Evolutionary conservation across 2,113 vertebrate species (phyloP), one percentile per base, ranked within the genome.

Genomic region (Spea bombifrons): DNA sequence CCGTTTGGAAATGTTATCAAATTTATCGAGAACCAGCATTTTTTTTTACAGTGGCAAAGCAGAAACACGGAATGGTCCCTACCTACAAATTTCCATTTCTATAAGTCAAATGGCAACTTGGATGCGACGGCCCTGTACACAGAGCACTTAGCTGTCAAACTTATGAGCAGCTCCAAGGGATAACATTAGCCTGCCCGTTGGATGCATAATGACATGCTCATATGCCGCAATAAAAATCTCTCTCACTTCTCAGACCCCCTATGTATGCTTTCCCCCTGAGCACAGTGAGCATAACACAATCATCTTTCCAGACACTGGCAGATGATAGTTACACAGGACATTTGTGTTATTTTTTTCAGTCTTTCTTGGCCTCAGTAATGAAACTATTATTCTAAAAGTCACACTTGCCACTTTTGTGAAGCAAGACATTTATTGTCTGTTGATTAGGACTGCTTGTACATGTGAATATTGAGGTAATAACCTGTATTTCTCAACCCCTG

Each of bases 311-410:
- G 66, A 68, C 13, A 5, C 66, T 30, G 75, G 9, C 66, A 76
- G 45, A 46, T 77, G 75, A 77, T 66, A 63, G 46, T 30, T 66
- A 69, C 50, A 71, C 67, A 77, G 17, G 66, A 63, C 53, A 71
- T 70, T 63, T 71, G 55, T 64, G 8, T n/a, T 61, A 49, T 65
- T 76, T 76, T 66, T 44, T 76, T 68, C 49, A 76, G 16, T 30
- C 12, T 68, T 68, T 30, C 75, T 55, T 59, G 66, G 52, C 43
- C 43, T 7, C n/a, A 50, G 47, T 71, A 78, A 71, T 61, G 46
- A 71, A 71, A 64, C 46, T 50, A 63, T 77, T 77, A 61, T 8
- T 16, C 52, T 59, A 55, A 63, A 8, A 65, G 76, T 45, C 53
- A 77, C 10, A 17, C 59, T 16, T 71, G 46, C 43, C 17, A 30